Conservation (phyloP, 2,113 vertebrate species). For the Baryphthengus martii region DNA sequence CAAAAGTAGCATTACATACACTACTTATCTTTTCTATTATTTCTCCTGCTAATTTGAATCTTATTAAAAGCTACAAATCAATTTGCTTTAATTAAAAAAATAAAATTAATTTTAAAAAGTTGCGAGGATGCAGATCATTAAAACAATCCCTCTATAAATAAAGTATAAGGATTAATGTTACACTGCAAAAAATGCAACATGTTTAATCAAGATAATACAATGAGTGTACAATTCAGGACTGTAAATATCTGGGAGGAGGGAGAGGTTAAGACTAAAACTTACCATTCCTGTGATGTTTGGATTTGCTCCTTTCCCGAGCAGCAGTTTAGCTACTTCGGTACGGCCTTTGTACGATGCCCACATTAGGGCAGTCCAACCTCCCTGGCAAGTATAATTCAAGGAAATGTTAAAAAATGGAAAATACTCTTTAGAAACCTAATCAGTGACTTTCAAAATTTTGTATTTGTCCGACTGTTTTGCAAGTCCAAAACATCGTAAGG, state of each 20-base stretch:
- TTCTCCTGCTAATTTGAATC: background rate
- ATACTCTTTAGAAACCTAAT: background rate
- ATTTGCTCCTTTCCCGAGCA: constrained; percentile 90
- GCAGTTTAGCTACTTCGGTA: constrained; percentile 83
- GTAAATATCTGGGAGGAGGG: background rate
- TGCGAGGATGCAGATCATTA: background rate
- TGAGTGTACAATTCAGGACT: background rate
- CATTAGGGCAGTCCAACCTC: constrained; percentile 97
- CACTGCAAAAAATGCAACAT: background rate
- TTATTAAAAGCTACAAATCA: background rate
- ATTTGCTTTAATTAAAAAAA: background rate
- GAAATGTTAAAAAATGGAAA: background rate
- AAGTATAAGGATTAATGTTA: background rate
- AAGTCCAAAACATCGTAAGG: background rate
- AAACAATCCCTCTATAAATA: background rate
- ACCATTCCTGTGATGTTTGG: constrained; percentile 97
- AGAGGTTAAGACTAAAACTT: background rate
- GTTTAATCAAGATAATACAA: background rate
- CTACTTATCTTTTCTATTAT: background rate
- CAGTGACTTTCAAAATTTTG: background rate
- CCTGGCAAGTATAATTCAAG: constrained; percentile 68
- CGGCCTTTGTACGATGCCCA: constrained; percentile 95
- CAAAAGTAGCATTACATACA: background rate
- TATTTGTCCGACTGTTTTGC: background rate
- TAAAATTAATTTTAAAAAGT: background rate